phyloP scores from a whole-genome alignment of 2,888 invertebrate genomes.

The Andrena minutula region DNA sequence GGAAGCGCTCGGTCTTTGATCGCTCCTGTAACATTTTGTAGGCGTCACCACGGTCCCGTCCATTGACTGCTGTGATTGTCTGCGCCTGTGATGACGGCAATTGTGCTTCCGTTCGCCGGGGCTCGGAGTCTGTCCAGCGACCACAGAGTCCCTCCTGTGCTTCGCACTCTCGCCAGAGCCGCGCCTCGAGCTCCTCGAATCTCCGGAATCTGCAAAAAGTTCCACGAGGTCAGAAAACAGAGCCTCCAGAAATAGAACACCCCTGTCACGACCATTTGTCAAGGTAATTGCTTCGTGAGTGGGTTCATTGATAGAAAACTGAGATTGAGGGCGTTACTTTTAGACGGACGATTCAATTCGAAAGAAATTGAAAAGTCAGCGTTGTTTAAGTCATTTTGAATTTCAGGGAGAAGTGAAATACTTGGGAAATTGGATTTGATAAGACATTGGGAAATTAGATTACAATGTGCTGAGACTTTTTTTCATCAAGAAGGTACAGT shows the following conservation, averaged over 20 bases:
- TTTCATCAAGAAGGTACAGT: no score
- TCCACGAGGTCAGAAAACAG: background rate
- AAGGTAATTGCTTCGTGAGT: no score
- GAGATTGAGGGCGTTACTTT: no score
- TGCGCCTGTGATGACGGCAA: slow-evolving; percentile 82
- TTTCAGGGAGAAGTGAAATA: no score
- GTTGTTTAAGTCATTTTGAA: no score
- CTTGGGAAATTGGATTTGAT: no score
- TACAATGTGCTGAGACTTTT: no score
- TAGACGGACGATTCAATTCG: no score
- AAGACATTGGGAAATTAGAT: no score
- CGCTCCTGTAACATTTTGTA: slow-evolving; percentile 87
- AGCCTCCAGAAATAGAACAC: background rate
- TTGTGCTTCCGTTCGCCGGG: slow-evolving; percentile 80
- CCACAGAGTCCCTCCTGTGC: slow-evolving; percentile 89
- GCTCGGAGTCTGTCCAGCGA: slow-evolving; percentile 76
- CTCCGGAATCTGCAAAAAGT: slow-evolving; percentile 86
- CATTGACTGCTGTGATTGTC: slow-evolving; percentile 83
- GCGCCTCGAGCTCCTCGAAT: slow-evolving; percentile 87
- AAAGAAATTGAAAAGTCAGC: no score
- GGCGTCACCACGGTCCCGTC: slow-evolving; percentile 77
- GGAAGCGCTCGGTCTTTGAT: slow-evolving; percentile 90
- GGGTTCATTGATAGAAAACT: no score
- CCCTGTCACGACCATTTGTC: no score
- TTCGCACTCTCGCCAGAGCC: slow-evolving; percentile 90